These are phyloP conservation scores for Apis dorsata DNA, from an alignment of 1,140 invertebrate genomes.

Conservation along the genomic window DNA sequence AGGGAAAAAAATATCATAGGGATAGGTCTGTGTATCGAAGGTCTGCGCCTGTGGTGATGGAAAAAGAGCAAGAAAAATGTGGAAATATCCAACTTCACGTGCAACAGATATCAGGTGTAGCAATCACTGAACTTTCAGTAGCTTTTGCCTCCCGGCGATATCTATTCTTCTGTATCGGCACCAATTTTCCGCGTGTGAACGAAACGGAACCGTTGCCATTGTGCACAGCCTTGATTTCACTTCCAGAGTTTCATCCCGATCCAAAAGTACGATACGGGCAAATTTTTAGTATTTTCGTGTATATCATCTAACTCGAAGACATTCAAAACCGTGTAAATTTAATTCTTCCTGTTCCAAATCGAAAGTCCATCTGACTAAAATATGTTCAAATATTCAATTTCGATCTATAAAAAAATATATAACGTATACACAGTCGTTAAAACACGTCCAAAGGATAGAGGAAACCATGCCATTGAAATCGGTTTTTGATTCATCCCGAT, in stretches of 20 bases:
- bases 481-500: no score
- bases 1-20: not conserved
- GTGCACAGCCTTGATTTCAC: slow-evolving; percentile 13
- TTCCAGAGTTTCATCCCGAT: slow-evolving; percentile 34
- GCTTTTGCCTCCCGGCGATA: slow-evolving; percentile 36
- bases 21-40: not conserved
- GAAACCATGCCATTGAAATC: no score
- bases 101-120: slow-evolving; percentile 41
- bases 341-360: not conserved
- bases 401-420: not conserved
- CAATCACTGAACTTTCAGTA: slow-evolving; percentile 57
- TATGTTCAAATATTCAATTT: no score
- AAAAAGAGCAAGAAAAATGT: slow-evolving; percentile 12
- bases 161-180: slow-evolving; percentile 30
- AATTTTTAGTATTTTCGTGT: slow-evolving; percentile 7
- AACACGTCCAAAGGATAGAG: no score
- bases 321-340: not conserved
- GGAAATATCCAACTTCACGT: slow-evolving; percentile 30
- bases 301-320: no score
- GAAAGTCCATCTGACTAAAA: not conserved
- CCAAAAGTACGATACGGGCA: not conserved
- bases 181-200: slow-evolving; percentile 18
- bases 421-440: no score
- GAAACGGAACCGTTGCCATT: not conserved
- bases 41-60: not conserved